Evolutionary conservation across 1,140 invertebrate species (phyloP).

Genomic region (Drosophila nigromelanica): DNA sequence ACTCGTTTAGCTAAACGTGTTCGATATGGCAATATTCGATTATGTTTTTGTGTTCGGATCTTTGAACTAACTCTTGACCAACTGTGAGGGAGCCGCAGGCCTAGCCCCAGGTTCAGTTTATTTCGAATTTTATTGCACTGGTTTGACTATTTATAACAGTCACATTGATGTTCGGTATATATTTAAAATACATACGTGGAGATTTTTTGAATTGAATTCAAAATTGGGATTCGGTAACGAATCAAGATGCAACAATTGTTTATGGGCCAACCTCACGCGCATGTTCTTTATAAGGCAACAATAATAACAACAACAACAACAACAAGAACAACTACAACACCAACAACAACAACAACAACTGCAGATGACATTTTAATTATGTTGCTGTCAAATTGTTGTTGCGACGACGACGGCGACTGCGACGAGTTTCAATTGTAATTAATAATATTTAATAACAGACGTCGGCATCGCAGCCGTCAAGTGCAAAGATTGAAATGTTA

Average conservation of each 20-base stretch:
- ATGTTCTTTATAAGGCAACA: constrained; percentile 40
- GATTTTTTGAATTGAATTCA: constrained; percentile 28
- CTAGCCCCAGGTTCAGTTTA: constrained; percentile 16
- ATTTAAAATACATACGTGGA: neutral
- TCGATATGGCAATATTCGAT: constrained; percentile 46
- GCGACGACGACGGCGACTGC: neutral
- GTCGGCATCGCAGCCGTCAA: constrained; percentile 63
- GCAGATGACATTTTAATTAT: constrained; percentile 80
- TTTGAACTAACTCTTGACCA: constrained; percentile 18
- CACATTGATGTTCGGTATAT: constrained; percentile 43
- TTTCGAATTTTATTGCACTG: constrained; percentile 37
- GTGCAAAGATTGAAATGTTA: constrained; percentile 68
- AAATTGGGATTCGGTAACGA: constrained; percentile 6
- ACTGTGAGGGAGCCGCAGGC: constrained; percentile 13
- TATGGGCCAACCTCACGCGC: constrained; percentile 66
- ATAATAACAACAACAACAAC: constrained; percentile 13
- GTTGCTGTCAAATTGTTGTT: constrained; percentile 69
- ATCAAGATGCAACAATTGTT: constrained; percentile 54
- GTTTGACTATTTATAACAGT: constrained; percentile 34
- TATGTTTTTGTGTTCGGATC: constrained; percentile 9
- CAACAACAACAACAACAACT: constrained; percentile 36
- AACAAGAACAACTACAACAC: constrained; percentile 12
- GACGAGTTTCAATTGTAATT: constrained; percentile 73
- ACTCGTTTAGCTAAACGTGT: constrained; percentile 68
- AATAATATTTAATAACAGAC: constrained; percentile 80